Evolutionary conservation across 2,888 invertebrate species (phyloP), one percentile per base, ranked within the genome.

Genomic region (Anthophora plumipes): DNA sequence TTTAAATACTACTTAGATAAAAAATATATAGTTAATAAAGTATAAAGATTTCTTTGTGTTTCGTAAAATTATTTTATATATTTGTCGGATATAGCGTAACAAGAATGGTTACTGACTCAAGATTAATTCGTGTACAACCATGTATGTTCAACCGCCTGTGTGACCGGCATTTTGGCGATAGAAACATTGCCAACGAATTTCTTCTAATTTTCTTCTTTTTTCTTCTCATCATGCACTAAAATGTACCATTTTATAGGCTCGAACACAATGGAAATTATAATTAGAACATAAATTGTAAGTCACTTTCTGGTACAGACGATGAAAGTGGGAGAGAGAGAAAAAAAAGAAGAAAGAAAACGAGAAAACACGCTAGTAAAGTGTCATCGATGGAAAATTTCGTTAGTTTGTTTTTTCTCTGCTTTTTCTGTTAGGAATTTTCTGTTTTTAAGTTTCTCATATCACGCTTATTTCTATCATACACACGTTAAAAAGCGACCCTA

Each of bases 401-500:
- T 37, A n/a, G 17, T 20, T 14, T 9, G 12, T 25, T 68, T 5
- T 20, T 9, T 68, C 14, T 12, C 17, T 17, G 17, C 39, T 59
- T 37, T 22, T 9, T 59, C n/a, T 20, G 11, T 50, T 52, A 20
- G 25, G 39, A 72, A 69, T 25, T 71, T 25, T 68, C 39, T 59
- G 31, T 60, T 68, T 55, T 77, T 73, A 77, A 69, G 69, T 61
- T 61, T 57, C 54, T 67, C 43, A 41, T 66, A 48, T 66, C 80
- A 67, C 75, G 80, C 75, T 70, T 59, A 60, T 64, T 37, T 41
- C 41, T 64, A 70, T 81, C 70, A 72, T 63, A 77, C 70, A 67
- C 67, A 75, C 59, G 67, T 81, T 74, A 69, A 83, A 76, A 81
- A 80, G 78, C 85, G 69, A 82, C 68, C 74, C 82, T 82, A 77